Percentiles rank a stretch among this genome's conserved stretches.
phyloP scores from a whole-genome alignment of 2,888 invertebrate genomes.

The Heliconius cydno region DNA sequence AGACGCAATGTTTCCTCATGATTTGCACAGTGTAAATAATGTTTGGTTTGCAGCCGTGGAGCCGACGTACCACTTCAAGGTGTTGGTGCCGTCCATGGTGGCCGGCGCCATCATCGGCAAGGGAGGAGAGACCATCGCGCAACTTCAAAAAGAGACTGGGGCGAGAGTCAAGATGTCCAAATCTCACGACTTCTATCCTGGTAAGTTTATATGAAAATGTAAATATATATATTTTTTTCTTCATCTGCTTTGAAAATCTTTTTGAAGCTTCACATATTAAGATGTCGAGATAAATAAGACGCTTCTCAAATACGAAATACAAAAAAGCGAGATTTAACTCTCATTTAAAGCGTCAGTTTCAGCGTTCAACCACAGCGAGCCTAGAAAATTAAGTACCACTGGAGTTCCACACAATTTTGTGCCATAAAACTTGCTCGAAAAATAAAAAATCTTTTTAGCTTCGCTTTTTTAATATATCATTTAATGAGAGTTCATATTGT shows the following conservation, averaged over 20 bases:
- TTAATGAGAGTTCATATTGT: slow-evolving; percentile 30
- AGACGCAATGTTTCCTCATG: slow-evolving; percentile 55
- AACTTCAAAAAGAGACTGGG: slow-evolving; percentile 98
- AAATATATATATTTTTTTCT: neutral
- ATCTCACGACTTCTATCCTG: slow-evolving; percentile 99
- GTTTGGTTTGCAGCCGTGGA: slow-evolving; percentile 86
- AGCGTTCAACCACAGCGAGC: slow-evolving; percentile 24
- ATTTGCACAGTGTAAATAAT: slow-evolving; percentile 48
- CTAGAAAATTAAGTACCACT: slow-evolving; percentile 33
- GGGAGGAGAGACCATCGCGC: slow-evolving; percentile 99
- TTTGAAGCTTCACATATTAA: neutral
- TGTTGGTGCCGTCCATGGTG: slow-evolving; percentile 97
- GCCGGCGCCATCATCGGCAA: slow-evolving; percentile 99
- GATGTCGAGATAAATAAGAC: slow-evolving; percentile 7
- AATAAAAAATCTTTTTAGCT: slow-evolving; percentile 9
- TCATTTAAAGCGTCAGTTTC: slow-evolving; percentile 26
- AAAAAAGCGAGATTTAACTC: slow-evolving; percentile 23
- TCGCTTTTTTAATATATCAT: slow-evolving; percentile 34
- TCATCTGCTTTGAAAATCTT: neutral
- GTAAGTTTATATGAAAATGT: slow-evolving; percentile 81
- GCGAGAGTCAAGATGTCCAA: slow-evolving; percentile 99
- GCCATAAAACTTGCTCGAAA: slow-evolving; percentile 16
- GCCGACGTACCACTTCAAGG: slow-evolving; percentile 97
- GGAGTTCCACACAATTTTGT: slow-evolving; percentile 35
- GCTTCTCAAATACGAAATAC: neutral